Percentiles rank a stretch among this genome's conserved stretches.
These are phyloP conservation scores for Petrocephalus schoutedeni DNA, from an alignment of 2,797 vertebrate species.

Conservation along the genomic window DNA sequence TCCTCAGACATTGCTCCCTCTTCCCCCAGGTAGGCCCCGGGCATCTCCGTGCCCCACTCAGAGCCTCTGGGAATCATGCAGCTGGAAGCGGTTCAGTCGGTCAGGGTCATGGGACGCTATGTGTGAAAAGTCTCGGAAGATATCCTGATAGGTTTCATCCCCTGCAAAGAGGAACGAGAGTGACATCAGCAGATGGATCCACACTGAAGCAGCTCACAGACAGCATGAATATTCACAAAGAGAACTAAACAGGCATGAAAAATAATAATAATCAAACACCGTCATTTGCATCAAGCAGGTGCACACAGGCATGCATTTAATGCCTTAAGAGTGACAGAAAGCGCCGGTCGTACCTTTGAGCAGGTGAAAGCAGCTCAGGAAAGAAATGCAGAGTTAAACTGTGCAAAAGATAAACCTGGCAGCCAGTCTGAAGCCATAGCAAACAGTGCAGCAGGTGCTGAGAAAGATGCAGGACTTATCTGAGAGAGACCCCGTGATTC, in stretches of 20 bases:
- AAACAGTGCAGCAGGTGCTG: neutral
- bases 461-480: neutral
- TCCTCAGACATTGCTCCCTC: neutral
- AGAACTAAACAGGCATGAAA: constrained; percentile 44
- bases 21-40: neutral
- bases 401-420: neutral
- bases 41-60: constrained; percentile 41
- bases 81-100: constrained; percentile 89
- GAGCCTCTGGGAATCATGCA: constrained; percentile 64
- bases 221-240: neutral
- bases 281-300: neutral
- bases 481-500: neutral
- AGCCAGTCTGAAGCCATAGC: neutral
- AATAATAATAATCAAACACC: neutral
- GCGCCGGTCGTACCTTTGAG: constrained; percentile 31
- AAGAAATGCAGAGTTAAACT: constrained; percentile 20
- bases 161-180: constrained; percentile 61
- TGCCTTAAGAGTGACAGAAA: neutral
- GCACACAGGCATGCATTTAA: constrained; percentile 30
- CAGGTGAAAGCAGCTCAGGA: constrained; percentile 25
- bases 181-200: neutral
- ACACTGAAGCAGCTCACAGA: neutral
- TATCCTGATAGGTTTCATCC: constrained; percentile 96
- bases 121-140: constrained; percentile 96
- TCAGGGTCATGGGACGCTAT: constrained; percentile 96